A percentile compares a stretch with the other conserved stretches of the same genome.
phyloP scores from a whole-genome alignment of 1,140 invertebrate species.

The Leptinotarsa defecta region DNA sequence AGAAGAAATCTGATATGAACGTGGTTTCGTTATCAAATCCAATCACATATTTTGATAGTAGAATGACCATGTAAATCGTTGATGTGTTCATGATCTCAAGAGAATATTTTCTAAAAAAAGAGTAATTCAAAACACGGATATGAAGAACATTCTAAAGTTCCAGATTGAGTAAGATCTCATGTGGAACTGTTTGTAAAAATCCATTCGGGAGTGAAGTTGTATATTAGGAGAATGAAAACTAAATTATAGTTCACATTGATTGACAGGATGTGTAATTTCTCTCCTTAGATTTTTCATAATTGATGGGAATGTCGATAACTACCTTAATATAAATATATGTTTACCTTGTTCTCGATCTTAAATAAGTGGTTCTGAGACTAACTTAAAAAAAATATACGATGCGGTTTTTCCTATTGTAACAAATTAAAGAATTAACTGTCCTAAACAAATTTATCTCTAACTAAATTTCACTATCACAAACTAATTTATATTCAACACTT shows the following conservation, averaged over 20 bases:
- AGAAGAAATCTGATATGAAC: conserved; percentile 11
- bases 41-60: background rate
- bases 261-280: background rate
- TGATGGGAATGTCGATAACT: too few species aligned
- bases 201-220: background rate
- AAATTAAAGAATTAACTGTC: too few species aligned
- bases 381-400: too few species aligned
- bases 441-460: too few species aligned
- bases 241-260: background rate
- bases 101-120: background rate
- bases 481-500: too few species aligned
- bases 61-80: background rate
- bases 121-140: background rate
- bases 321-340: too few species aligned
- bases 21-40: background rate
- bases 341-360: too few species aligned
- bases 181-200: background rate
- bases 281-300: too few species aligned
- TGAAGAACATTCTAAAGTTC: background rate
- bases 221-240: background rate
- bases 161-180: background rate
- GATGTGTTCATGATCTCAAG: background rate
- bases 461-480: too few species aligned
- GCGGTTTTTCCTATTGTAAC: too few species aligned
- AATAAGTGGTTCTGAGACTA: too few species aligned